Evolutionary conservation across 2,113 vertebrate genomes (phyloP).

Genomic region (Cacatua alba): DNA sequence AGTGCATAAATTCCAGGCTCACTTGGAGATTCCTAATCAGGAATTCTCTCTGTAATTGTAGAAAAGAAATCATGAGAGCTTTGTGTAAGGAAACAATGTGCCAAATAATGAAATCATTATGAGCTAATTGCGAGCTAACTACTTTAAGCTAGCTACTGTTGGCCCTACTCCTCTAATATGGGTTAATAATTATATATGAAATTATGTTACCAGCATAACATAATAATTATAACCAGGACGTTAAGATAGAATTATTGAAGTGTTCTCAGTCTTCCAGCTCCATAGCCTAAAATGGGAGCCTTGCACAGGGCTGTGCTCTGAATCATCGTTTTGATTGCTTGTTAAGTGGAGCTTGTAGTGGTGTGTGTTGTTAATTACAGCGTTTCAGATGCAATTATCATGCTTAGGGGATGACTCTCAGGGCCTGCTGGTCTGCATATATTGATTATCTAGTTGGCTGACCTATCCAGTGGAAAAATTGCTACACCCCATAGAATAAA

Average conservation of each 20-base stretch:
- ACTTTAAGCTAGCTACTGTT: conserved; percentile 34
- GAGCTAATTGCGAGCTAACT: conserved; percentile 43
- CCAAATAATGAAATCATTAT: conserved; percentile 44
- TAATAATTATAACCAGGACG: conserved; percentile 3
- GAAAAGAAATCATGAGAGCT: conserved; percentile 14
- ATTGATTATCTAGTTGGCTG: not conserved
- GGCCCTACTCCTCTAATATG: not conserved
- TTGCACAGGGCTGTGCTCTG: conserved; percentile 3
- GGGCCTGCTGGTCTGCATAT: not conserved
- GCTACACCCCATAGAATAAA: not conserved
- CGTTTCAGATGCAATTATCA: conserved; percentile 7
- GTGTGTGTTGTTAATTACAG: not conserved
- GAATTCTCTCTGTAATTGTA: conserved; percentile 61
- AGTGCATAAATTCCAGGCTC: conserved; percentile 64
- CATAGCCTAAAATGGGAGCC: not conserved
- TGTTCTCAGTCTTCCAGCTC: not conserved
- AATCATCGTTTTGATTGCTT: not conserved
- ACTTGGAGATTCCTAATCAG: conserved; percentile 47
- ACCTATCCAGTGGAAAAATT: not conserved
- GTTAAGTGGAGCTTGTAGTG: not conserved
- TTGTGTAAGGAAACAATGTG: conserved; percentile 33
- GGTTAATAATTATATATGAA: conserved; percentile 7
- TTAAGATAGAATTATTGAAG: not conserved
- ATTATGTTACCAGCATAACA: not conserved
- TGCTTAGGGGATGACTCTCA: not conserved